Evolutionary conservation across 2,888 invertebrate species (phyloP).

Genomic region (Laspeyria flexula): DNA sequence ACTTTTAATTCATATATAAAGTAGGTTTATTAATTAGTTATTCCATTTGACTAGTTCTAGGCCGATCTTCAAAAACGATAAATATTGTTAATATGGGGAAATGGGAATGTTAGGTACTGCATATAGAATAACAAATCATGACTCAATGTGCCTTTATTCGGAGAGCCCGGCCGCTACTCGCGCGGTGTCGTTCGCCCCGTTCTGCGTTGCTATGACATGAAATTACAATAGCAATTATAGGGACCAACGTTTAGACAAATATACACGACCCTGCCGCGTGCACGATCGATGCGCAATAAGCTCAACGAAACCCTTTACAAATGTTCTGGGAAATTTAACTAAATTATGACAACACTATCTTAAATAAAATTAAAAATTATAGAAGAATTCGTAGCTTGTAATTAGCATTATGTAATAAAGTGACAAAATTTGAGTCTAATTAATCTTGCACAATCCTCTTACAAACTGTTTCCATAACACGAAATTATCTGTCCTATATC

Average conservation of each 20-base stretch:
- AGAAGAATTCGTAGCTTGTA: conserved; percentile 34
- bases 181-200: conserved; percentile 72
- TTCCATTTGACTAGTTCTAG: conserved; percentile 80
- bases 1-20: conserved; percentile 73
- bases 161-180: conserved; percentile 74
- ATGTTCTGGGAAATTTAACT: conserved; percentile 41
- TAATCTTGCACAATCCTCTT: conserved; percentile 20
- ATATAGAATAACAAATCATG: conserved; percentile 77
- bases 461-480: conserved; percentile 23
- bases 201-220: conserved; percentile 60
- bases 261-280: conserved; percentile 75
- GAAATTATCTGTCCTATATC: conserved; percentile 7
- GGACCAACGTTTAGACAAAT: conserved; percentile 86
- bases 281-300: conserved; percentile 63
- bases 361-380: conserved; percentile 24
- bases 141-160: conserved; percentile 85
- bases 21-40: conserved; percentile 64
- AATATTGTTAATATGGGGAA: conserved; percentile 62
- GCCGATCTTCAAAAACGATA: conserved; percentile 62
- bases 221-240: conserved; percentile 83
- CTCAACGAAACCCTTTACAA: conserved; percentile 62
- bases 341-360: conserved; percentile 31
- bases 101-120: conserved; percentile 70
- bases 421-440: conserved; percentile 18
- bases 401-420: conserved; percentile 25